Evolutionary conservation across 1,140 invertebrate genomes (phyloP).

Genomic region (Marisa cornuarietis): DNA sequence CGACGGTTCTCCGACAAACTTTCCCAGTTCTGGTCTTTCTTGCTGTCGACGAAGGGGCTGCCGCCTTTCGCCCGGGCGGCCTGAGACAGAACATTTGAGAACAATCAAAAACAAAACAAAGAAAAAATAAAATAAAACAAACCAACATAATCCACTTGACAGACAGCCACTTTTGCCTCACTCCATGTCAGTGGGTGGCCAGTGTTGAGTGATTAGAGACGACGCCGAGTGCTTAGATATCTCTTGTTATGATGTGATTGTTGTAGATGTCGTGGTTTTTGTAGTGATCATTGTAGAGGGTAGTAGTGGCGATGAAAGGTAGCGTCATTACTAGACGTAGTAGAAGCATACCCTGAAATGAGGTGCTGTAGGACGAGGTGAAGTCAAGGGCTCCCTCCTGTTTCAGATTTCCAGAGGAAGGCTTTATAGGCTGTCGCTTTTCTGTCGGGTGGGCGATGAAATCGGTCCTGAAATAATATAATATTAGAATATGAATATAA

Average conservation of each 20-base stretch:
- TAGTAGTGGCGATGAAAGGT: background rate
- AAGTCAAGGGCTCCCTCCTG: slow-evolving; percentile 22
- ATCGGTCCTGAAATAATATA: slow-evolving; percentile 15
- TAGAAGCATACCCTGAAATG: slow-evolving; percentile 5
- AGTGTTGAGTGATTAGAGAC: slow-evolving; percentile 1
- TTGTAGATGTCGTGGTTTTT: too few species aligned
- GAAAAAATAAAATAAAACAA: too few species aligned
- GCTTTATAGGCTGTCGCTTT: background rate
- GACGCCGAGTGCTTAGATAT: too few species aligned
- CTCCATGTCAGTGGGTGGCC: background rate
- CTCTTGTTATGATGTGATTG: too few species aligned
- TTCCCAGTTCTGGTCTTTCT: background rate
- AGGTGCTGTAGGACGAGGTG: slow-evolving; percentile 23
- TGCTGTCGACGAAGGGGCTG: slow-evolving; percentile 9
- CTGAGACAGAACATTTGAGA: background rate
- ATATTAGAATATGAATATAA: slow-evolving; percentile 6
- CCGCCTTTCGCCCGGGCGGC: background rate
- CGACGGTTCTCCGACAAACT: slow-evolving; percentile 7
- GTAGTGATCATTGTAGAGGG: too few species aligned
- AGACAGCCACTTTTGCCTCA: too few species aligned
- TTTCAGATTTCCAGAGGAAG: slow-evolving; percentile 17
- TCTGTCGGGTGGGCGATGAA: slow-evolving; percentile 16
- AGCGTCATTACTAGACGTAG: background rate
- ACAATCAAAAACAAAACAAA: background rate
- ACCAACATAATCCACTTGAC: too few species aligned